Conservation (phyloP, 1,140 invertebrate genomes). For the Holcopasites calliopsidis region DNA sequence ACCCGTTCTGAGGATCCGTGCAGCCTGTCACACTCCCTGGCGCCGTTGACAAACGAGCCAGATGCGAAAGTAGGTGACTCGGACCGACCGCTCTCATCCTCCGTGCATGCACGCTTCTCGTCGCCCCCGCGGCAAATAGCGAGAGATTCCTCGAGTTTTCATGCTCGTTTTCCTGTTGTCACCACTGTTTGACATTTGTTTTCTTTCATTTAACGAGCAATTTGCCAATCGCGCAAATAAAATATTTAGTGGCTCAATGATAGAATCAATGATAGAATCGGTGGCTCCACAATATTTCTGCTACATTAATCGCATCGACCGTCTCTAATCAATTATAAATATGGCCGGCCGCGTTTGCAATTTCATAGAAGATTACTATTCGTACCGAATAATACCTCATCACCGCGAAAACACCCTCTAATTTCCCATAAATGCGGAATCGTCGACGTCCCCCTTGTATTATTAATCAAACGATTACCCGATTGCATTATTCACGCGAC, state of each 20-base stretch:
- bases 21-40: slow-evolving; percentile 11
- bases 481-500: slow-evolving; percentile 19
- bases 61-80: slow-evolving; percentile 73
- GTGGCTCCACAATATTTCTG: background rate
- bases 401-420: background rate
- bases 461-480: slow-evolving; percentile 30
- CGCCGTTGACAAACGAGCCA: slow-evolving; percentile 69
- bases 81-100: slow-evolving; percentile 46
- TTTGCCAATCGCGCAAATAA: no score
- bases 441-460: background rate
- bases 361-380: slow-evolving; percentile 31
- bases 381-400: slow-evolving; percentile 8
- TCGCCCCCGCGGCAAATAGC: background rate
- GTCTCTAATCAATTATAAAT: slow-evolving; percentile 28
- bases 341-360: background rate
- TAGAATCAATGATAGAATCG: no score
- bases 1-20: slow-evolving; percentile 30
- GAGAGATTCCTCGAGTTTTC: slow-evolving; percentile 1
- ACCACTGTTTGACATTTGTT: slow-evolving; percentile 25
- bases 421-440: slow-evolving; percentile 14
- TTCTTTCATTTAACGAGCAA: no score
- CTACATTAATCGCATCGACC: slow-evolving; percentile 19
- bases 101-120: slow-evolving; percentile 3
- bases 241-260: no score
- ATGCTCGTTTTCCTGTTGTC: background rate